These are phyloP conservation scores for Coendou prehensilis DNA, from an alignment of 2,797 vertebrate genomes.

Conservation along the genomic window DNA sequence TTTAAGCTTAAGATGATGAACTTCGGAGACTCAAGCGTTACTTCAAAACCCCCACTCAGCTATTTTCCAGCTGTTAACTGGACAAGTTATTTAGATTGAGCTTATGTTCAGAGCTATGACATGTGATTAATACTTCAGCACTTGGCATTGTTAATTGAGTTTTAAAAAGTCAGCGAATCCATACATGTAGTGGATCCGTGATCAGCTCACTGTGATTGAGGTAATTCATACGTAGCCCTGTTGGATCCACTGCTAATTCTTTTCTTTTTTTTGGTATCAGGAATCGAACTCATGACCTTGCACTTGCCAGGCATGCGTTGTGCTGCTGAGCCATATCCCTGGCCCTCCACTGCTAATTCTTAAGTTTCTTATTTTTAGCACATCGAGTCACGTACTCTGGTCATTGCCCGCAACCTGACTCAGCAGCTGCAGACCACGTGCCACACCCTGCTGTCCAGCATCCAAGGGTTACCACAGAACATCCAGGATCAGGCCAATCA, in stretches of 20 bases:
- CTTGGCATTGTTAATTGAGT: neutral
- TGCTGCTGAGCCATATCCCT: no score
- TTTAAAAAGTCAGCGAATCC: constrained; percentile 24
- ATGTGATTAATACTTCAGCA: neutral
- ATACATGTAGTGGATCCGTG: neutral
- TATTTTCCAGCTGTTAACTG: neutral
- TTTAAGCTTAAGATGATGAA: neutral
- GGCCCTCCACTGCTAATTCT: neutral
- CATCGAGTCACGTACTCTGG: constrained; percentile 94
- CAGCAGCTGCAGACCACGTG: constrained; percentile 97
- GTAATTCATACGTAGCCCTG: neutral
- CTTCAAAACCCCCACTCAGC: neutral
- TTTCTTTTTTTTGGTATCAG: neutral
- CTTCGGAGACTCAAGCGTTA: neutral
- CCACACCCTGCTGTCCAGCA: constrained; percentile 90
- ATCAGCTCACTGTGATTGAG: neutral
- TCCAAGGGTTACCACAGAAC: constrained; percentile 95
- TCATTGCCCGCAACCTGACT: constrained; percentile 92
- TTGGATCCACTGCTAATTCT: constrained; percentile 40
- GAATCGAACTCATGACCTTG: no score
- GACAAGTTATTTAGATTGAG: neutral
- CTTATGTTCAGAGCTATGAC: neutral
- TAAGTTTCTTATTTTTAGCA: constrained; percentile 87
- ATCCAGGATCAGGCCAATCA: constrained; percentile 93
- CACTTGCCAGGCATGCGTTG: neutral